These are phyloP conservation scores for Megaceryle maxima DNA, from an alignment of 2,113 vertebrate genomes.

Conservation along the genomic window DNA sequence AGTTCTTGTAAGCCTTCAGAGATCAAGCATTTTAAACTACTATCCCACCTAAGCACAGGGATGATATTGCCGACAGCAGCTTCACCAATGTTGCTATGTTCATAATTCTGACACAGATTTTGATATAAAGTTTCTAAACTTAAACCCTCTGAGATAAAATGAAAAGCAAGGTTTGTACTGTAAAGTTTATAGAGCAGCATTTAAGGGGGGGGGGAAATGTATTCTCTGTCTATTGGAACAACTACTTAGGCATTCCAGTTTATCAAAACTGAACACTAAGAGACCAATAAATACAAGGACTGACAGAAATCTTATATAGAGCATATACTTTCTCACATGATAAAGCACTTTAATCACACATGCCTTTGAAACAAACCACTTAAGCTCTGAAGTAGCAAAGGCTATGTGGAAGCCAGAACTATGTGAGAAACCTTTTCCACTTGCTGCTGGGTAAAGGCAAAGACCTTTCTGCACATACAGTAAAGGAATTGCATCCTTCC, in stretches of 20 bases:
- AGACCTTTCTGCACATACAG: neutral
- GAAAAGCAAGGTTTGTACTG: neutral
- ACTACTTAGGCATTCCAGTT: neutral
- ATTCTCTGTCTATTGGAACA: neutral
- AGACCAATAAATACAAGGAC: neutral
- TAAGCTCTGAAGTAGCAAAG: neutral
- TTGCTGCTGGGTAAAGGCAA: neutral
- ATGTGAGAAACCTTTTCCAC: neutral
- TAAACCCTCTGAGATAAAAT: neutral
- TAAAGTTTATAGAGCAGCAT: neutral
- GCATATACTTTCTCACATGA: neutral
- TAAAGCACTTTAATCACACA: neutral
- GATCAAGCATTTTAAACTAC: neutral
- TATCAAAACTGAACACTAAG: neutral
- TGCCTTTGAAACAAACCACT: neutral
- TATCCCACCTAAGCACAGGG: neutral
- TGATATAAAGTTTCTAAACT: neutral
- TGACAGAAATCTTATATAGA: neutral
- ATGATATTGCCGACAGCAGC: fast-evolving
- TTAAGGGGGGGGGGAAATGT: neutral
- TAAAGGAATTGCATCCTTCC: neutral
- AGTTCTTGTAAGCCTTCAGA: neutral
- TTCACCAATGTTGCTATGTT: neutral
- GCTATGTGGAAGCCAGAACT: neutral
- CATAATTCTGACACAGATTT: neutral